These are phyloP conservation scores for Dasyprocta punctata DNA, from an alignment of 2,113 vertebrate genomes.

Conservation along the genomic window DNA sequence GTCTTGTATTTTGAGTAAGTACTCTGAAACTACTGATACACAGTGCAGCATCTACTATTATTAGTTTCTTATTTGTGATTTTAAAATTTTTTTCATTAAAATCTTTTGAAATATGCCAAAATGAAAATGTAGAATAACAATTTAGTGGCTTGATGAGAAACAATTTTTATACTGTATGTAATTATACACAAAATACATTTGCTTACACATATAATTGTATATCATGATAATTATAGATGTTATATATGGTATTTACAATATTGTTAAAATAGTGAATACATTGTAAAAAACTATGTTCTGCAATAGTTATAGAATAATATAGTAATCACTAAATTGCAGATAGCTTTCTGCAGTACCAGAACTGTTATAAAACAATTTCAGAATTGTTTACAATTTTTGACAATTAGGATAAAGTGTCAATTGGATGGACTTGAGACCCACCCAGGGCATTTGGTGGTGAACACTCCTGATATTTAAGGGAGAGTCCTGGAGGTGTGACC, in stretches of 20 bases:
- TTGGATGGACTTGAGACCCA: not conserved
- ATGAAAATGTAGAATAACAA: not conserved
- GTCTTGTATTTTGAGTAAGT: not conserved
- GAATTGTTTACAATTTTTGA: not conserved
- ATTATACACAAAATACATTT: not conserved
- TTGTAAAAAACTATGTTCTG: not conserved
- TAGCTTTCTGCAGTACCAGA: not conserved
- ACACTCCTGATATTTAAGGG: not conserved
- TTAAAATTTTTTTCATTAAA: not conserved
- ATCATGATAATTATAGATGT: not conserved
- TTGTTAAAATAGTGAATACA: not conserved
- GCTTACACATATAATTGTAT: not conserved
- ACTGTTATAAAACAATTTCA: not conserved
- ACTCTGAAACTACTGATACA: not conserved
- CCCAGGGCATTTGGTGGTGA: not conserved
- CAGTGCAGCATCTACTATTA: not conserved
- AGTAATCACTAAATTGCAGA: not conserved
- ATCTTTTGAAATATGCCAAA: not conserved
- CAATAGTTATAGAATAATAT: not conserved
- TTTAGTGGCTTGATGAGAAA: not conserved
- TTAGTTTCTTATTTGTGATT: not conserved
- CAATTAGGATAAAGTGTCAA: not conserved
- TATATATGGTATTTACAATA: not conserved
- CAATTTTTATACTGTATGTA: not conserved
- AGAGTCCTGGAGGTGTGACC: not conserved